Conservation (phyloP, 2,113 vertebrate species). For the Martes martes region DNA sequence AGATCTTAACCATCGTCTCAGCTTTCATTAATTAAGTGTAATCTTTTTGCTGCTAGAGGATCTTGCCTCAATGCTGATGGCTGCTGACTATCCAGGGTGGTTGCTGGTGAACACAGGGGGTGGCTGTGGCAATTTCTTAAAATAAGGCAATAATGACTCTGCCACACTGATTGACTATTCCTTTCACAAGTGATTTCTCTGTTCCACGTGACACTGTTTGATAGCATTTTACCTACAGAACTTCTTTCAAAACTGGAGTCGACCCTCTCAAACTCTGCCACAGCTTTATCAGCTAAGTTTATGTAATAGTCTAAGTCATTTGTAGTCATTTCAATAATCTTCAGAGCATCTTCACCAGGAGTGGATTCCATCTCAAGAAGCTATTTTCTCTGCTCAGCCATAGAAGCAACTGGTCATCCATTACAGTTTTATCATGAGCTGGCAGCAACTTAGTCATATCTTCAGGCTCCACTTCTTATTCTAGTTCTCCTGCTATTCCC, state of each 20-base stretch:
- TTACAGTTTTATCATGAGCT: background rate
- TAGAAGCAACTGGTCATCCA: background rate
- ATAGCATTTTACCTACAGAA: background rate
- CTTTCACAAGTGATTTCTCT: background rate
- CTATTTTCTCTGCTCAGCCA: background rate
- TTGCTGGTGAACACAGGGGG: background rate
- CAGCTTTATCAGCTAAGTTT: background rate
- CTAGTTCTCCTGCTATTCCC: background rate
- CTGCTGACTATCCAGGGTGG: background rate
- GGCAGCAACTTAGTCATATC: background rate
- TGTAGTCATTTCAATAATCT: background rate
- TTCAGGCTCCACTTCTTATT: background rate
- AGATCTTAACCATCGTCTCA: background rate
- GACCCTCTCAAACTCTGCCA: background rate
- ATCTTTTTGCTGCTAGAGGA: background rate
- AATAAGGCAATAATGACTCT: background rate
- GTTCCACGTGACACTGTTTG: background rate
- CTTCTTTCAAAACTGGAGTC: background rate
- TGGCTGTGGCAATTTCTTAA: background rate
- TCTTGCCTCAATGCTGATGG: background rate
- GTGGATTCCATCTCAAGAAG: background rate
- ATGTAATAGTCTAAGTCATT: background rate
- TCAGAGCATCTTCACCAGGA: background rate
- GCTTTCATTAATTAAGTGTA: background rate
- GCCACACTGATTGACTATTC: background rate